Evolutionary conservation across 2,888 invertebrate genomes (phyloP).

Genomic region (Ormia ochracea): DNA sequence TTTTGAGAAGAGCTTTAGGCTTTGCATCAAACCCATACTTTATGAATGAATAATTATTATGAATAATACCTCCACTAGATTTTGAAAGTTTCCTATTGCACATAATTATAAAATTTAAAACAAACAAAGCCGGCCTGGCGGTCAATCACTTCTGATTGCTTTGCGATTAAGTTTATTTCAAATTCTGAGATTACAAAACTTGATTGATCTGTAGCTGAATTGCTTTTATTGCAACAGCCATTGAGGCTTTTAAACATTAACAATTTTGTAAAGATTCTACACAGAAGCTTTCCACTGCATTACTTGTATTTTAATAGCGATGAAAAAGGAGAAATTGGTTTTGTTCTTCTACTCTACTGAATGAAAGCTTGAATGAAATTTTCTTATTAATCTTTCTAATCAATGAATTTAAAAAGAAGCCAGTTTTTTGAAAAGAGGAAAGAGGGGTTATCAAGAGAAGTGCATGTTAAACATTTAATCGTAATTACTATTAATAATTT

Average conservation of each 20-base stretch:
- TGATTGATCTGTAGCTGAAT: slow-evolving; percentile 40
- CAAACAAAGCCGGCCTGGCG: neutral
- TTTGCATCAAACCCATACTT: neutral
- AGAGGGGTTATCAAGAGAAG: neutral
- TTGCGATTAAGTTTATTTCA: slow-evolving; percentile 11
- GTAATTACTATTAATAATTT: slow-evolving; percentile 46
- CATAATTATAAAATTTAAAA: slow-evolving; percentile 23
- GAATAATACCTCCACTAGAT: neutral
- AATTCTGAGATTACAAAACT: slow-evolving; percentile 1
- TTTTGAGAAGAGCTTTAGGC: neutral
- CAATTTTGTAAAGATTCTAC: neutral
- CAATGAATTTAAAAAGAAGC: slow-evolving; percentile 29
- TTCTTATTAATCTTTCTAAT: slow-evolving; percentile 33
- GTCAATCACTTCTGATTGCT: neutral
- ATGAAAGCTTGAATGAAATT: slow-evolving; percentile 34
- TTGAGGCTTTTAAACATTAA: neutral
- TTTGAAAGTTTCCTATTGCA: neutral
- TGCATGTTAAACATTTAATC: slow-evolving; percentile 38
- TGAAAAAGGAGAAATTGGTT: slow-evolving; percentile 16
- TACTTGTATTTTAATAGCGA: neutral
- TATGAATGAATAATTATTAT: neutral
- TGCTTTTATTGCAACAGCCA: slow-evolving; percentile 23
- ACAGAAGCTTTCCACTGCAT: neutral
- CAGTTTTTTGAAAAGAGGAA: neutral
- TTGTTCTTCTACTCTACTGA: neutral